Percentiles rank a stretch among this genome's conserved stretches.
These are phyloP conservation scores for Magallana gigas DNA, from an alignment of 1,140 invertebrate species.

Conservation along the genomic window DNA sequence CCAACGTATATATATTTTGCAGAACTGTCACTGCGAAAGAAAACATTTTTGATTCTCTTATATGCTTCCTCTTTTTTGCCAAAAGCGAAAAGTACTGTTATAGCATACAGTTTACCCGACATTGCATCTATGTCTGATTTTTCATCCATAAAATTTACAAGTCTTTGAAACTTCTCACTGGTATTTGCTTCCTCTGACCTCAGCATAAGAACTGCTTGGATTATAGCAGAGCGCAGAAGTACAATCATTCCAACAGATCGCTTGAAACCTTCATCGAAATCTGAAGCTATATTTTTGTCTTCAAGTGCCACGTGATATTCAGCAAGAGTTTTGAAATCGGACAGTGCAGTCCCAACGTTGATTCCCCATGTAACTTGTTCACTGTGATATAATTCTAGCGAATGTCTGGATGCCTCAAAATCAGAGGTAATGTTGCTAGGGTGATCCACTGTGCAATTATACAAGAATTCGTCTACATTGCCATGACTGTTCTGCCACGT, in stretches of 20 bases:
- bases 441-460: not conserved
- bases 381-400: not conserved
- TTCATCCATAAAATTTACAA: slow-evolving; percentile 23
- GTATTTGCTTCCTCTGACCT: not conserved
- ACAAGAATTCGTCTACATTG: not conserved
- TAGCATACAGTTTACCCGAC: slow-evolving; percentile 32
- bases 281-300: not conserved
- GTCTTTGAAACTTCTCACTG: slow-evolving; percentile 8
- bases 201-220: not conserved
- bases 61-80: not conserved
- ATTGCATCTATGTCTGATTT: slow-evolving; percentile 29
- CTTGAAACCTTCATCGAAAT: not conserved
- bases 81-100: not conserved
- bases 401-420: not conserved
- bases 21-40: not conserved
- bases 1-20: not conserved
- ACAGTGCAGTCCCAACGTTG: not conserved
- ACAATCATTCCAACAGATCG: not conserved
- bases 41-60: not conserved
- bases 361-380: not conserved
- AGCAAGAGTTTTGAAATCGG: slow-evolving; percentile 15
- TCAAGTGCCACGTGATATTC: not conserved
- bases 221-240: not conserved
- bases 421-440: not conserved
- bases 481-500: not conserved